Evolutionary conservation across 2,113 vertebrate species (phyloP), one percentile per base, ranked within the genome.

Genomic region (Meriones unguiculatus): DNA sequence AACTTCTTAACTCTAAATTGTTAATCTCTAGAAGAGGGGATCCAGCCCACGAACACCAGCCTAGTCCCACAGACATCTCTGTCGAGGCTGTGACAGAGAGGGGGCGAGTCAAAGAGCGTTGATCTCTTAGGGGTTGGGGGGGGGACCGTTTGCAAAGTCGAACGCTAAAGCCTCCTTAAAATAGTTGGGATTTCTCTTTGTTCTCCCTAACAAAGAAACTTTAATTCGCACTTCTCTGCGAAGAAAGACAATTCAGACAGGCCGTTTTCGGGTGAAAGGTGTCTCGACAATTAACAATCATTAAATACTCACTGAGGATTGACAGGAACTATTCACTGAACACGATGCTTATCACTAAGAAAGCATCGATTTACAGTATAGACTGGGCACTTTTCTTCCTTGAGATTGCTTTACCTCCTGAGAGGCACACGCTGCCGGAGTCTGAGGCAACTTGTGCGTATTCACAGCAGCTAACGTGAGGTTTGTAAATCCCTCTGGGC

Each of bases 191-290:
- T 94, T 95, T 95, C 91, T 97, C 98, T 98, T 98, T 98, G 98
- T 98, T 98, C 98, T 98, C 91, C 81, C 86, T 98, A 97, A 97
- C 98, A 98, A 98, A 98, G 98, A 97, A 97, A 98, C 94, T 97
- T 97, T 96, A 97, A 98, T 98, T 98, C 95, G 95, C 97, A 97
- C 95, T 96, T 97, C 93, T 92, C 96, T 95, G 90, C 1, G 41
- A 89, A 93, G 91, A 97, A 97, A 97, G 97, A 97, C 97, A 97
- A 95, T 95, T 89, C 93, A 97, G 96, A 97, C 90, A 92, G 96
- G 97, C 96, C 97, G 95, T 94, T 96, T 97, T 82, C 94, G 78
- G 97, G 97, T 98, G 97, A 98, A 98, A 98, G 97, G 95, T 97
- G 96, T 97, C 97, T 97, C 94, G 94, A 96, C 96, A 97, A 97